These are phyloP conservation scores for Lithobates sylvaticus DNA, from an alignment of 2,797 vertebrate genomes.

Conservation along the genomic window DNA sequence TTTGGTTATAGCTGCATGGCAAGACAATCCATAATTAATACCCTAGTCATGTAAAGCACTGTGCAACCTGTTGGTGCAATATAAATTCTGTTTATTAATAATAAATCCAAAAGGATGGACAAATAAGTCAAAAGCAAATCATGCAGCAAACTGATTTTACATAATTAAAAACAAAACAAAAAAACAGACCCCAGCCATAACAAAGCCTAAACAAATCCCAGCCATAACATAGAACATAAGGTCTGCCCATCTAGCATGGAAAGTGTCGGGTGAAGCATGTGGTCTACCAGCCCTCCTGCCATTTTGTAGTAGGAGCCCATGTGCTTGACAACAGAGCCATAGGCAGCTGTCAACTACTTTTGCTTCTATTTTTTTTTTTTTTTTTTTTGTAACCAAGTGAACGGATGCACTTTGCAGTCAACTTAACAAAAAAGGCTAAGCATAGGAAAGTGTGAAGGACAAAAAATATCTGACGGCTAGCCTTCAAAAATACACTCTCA, in stretches of 20 bases:
- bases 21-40: no score
- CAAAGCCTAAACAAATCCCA: no score
- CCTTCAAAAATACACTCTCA: constrained; percentile 84
- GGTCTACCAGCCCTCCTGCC: constrained; percentile 73
- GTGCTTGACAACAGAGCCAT: constrained; percentile 73
- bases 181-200: background rate
- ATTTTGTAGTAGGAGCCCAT: constrained; percentile 68
- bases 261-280: constrained; percentile 70
- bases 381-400: constrained; percentile 67
- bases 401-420: constrained; percentile 81
- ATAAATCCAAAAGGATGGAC: no score
- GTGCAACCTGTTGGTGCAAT: no score
- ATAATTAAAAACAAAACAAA: background rate
- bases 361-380: constrained; percentile 12
- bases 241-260: background rate
- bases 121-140: no score
- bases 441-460: constrained; percentile 85
- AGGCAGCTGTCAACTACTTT: constrained; percentile 73
- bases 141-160: no score
- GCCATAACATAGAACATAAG: no score
- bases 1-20: no score
- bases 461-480: constrained; percentile 84
- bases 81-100: no score
- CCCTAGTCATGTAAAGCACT: no score
- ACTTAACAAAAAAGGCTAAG: constrained; percentile 83